Base-by-base conservation (phyloP, 2,113 vertebrate species). In the Eurypyga helias region DNA sequence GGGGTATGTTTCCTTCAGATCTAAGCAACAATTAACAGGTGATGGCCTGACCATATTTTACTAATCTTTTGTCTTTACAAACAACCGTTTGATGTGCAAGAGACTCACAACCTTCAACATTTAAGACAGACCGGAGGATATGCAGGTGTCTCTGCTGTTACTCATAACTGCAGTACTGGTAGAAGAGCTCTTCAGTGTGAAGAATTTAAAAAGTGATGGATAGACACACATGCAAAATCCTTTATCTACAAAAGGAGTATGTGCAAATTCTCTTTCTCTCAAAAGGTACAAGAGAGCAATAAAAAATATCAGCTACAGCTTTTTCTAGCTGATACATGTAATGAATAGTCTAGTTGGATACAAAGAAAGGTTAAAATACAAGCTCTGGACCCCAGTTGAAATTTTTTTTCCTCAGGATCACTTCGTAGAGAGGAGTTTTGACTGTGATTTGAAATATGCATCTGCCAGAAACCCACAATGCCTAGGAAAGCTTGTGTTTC, bases 41-140 rank as follows among this genome's bases (percentile, higher is more conserved):
- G 52, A 88, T 89, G 94, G 58, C n/a, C 52, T 67, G 48, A 19
- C 5, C 2, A n/a, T 28, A 80, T 93, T 92, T 70, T 64, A 29
- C 71, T 95, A 29, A 28, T 70, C 31, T 87, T 83, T 60, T 57
- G 61, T 14, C 70, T 96, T 93, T 95, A 65, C 20, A 90, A 94
- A 79, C 51, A 94, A 77, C 45, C 66, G 6, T 57, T 88, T 84
- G 41, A 72, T 90, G 87, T 88, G 24, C 49, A 96, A 86, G 70
- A 96, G 25, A 71, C 94, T 90, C 43, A 75, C 84, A 97, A 90
- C 13, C 78, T 94, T 95, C 55, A 89, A 13, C 36, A 62, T 29
- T 83, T 83, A 60, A 76, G 67, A 87, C 52, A 88, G 67, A 67
- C 8, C n/a, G 33, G 43, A 93, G 7, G 36, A 70, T 82, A 89